phyloP scores from a whole-genome alignment of 2,888 invertebrate species.

The Gnatocerus cornutus region DNA sequence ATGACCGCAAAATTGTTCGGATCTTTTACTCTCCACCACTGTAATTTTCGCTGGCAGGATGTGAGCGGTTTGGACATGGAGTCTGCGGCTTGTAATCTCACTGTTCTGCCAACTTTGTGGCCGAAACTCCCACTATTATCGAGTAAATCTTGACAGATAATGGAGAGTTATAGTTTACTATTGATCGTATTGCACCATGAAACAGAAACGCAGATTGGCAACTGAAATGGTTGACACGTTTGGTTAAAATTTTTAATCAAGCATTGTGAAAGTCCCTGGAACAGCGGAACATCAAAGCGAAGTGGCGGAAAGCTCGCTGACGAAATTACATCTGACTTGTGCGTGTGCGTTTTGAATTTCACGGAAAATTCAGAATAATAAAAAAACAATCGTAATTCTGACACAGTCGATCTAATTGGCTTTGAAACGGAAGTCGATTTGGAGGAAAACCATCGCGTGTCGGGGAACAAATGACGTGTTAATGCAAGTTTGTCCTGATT shows the following conservation, averaged over 20 bases:
- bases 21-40: background rate
- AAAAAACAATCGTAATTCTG: slow-evolving; percentile 4
- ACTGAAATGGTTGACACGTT: background rate
- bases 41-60: background rate
- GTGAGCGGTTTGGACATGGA: background rate
- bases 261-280: background rate
- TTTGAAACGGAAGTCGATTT: slow-evolving; percentile 3
- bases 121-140: slow-evolving; percentile 1
- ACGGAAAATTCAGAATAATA: background rate
- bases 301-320: background rate
- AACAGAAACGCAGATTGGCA: slow-evolving; percentile 10
- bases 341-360: slow-evolving; percentile 3
- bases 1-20: background rate
- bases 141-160: slow-evolving; percentile 18
- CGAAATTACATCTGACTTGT: slow-evolving; percentile 3
- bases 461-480: slow-evolving; percentile 1
- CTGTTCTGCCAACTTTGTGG: background rate
- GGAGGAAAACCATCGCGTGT: slow-evolving; percentile 4
- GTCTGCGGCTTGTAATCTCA: background rate
- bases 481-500: background rate
- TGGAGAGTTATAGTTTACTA: slow-evolving; percentile 7
- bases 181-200: slow-evolving; percentile 6
- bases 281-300: background rate
- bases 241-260: slow-evolving; percentile 5
- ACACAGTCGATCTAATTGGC: slow-evolving; percentile 3